Percentiles rank a stretch among this genome's conserved stretches.
phyloP scores from a whole-genome alignment of 2,797 vertebrate genomes.

The Liasis olivaceus region DNA sequence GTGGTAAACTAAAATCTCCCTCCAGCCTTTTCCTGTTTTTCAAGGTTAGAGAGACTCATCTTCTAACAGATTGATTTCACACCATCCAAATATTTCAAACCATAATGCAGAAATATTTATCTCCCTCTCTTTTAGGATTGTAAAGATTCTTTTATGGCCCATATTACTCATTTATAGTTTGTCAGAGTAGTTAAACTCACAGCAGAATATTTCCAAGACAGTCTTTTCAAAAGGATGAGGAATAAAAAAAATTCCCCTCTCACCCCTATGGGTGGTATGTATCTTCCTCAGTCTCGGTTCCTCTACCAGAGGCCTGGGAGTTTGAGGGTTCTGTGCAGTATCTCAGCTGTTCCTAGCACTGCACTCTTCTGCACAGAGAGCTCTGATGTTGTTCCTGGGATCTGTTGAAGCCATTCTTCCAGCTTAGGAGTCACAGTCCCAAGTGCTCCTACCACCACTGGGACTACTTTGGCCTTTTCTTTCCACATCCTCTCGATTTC shows the following conservation, averaged over 20 bases:
- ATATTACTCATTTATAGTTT: neutral
- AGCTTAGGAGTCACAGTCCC: no score
- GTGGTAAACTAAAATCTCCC: neutral
- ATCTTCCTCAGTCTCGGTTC: no score
- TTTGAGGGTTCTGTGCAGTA: no score
- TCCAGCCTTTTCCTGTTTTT: neutral
- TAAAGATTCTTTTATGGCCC: neutral
- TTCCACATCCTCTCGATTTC: no score
- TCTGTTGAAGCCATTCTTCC: no score
- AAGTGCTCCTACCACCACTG: no score
- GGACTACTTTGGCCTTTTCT: no score
- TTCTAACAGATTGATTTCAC: neutral
- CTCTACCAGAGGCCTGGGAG: no score
- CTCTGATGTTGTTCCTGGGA: no score
- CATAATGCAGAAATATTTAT: neutral
- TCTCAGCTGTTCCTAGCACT: no score
- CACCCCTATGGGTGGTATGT: no score
- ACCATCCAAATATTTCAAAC: neutral
- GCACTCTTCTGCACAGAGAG: no score
- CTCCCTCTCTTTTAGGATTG: neutral
- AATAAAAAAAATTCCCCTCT: neutral
- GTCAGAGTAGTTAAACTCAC: neutral
- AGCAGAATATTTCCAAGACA: neutral
- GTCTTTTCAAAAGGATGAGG: conserved; percentile 31
- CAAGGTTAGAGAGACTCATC: neutral